A percentile compares a stretch with the other conserved stretches of the same genome.
phyloP scores from a whole-genome alignment of 2,113 vertebrate species.

The Microcebus ravelobensis region DNA sequence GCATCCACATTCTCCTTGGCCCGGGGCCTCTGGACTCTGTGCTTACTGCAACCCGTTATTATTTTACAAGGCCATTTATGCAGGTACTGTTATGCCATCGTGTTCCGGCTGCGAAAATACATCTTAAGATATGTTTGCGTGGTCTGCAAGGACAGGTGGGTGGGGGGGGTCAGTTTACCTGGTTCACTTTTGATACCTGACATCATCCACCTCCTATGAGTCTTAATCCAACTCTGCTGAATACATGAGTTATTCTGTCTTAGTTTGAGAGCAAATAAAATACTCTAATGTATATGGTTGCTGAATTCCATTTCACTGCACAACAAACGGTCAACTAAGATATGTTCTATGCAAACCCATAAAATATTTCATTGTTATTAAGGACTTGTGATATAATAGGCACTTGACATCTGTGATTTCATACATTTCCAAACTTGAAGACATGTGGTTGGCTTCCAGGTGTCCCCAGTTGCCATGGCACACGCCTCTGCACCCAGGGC shows the following conservation, averaged over 20 bases:
- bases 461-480: fast-evolving
- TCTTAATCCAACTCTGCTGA: not conserved
- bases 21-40: not conserved
- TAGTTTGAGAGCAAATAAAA: not conserved
- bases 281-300: not conserved
- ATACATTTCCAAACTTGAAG: not conserved
- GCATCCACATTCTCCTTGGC: not conserved
- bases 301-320: not conserved
- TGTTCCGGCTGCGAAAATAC: not conserved
- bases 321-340: not conserved
- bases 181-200: too few species aligned
- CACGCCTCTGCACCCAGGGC: not conserved
- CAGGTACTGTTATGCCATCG: too few species aligned
- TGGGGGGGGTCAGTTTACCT: too few species aligned
- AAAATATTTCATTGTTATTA: not conserved
- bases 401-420: not conserved
- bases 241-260: not conserved
- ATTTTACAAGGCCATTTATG: not conserved
- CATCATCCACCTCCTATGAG: not conserved
- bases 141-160: not conserved
- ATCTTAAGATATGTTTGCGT: fast-evolving
- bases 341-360: not conserved
- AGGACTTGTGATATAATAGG: not conserved
- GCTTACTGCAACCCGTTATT: not conserved
- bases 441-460: too few species aligned